Conservation (phyloP, 2,888 invertebrate genomes). For the Cryptocephalus primarius region DNA sequence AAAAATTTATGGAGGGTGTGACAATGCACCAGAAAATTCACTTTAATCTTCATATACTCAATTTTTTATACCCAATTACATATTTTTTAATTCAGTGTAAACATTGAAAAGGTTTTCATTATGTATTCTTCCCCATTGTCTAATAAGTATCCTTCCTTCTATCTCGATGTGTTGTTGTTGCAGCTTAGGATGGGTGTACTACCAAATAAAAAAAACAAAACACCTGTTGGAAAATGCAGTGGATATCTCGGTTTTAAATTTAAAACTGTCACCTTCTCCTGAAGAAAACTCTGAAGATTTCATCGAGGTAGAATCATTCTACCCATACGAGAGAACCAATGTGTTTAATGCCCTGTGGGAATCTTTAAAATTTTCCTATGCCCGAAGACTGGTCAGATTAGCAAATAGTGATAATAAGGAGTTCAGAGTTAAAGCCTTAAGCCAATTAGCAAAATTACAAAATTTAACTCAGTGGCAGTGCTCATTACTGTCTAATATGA, state of each 20-base stretch:
- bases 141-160: too few relatives aligned
- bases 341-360: constrained; percentile 18
- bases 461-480: constrained; percentile 42
- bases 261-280: constrained; percentile 16
- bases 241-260: constrained; percentile 29
- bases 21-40: too few relatives aligned
- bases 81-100: too few relatives aligned
- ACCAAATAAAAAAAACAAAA: constrained; percentile 28
- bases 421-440: constrained; percentile 53
- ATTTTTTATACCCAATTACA: too few relatives aligned
- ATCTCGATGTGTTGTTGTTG: too few relatives aligned
- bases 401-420: constrained; percentile 52
- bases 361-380: constrained; percentile 33
- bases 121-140: too few relatives aligned
- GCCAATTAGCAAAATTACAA: constrained; percentile 53
- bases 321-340: constrained; percentile 12
- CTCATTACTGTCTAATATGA: constrained; percentile 63
- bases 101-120: too few relatives aligned
- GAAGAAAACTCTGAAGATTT: constrained; percentile 15
- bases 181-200: constrained; percentile 28
- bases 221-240: constrained; percentile 28
- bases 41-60: too few relatives aligned
- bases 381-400: constrained; percentile 54
- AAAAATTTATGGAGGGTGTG: too few relatives aligned
- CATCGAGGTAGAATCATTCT: constrained; percentile 15